Percentiles rank a stretch among this genome's conserved stretches.
These are phyloP conservation scores for Eurois occulta DNA, from an alignment of 2,888 invertebrate genomes.

Conservation along the genomic window DNA sequence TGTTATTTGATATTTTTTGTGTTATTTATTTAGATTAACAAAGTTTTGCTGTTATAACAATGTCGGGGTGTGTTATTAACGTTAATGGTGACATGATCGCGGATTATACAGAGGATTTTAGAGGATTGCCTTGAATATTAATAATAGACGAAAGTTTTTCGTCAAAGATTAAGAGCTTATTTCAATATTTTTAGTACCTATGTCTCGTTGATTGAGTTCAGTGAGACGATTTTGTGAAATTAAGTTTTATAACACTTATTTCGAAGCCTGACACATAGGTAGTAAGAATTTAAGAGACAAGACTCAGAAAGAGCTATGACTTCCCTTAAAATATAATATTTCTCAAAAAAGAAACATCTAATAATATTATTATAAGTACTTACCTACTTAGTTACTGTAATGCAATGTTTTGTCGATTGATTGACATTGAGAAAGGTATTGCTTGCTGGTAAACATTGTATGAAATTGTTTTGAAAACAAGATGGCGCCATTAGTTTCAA, in stretches of 20 bases:
- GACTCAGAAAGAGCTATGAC: neutral
- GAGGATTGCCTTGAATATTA: conserved; percentile 4
- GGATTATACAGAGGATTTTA: conserved; percentile 5
- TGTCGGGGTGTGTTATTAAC: conserved; percentile 59
- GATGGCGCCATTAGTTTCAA: neutral
- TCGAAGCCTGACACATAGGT: neutral
- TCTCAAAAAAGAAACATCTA: neutral
- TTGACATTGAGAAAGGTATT: neutral
- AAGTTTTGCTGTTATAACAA: conserved; percentile 75
- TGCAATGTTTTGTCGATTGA: neutral
- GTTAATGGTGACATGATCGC: conserved; percentile 53
- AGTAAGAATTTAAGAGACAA: neutral
- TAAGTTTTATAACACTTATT: neutral
- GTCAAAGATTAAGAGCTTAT: neutral
- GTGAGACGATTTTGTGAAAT: neutral
- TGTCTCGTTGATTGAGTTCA: neutral
- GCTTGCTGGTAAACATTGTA: neutral
- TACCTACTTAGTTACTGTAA: neutral
- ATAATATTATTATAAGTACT: neutral
- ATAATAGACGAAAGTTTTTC: neutral
- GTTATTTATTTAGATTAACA: conserved; percentile 81
- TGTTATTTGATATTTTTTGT: conserved; percentile 73
- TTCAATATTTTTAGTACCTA: neutral
- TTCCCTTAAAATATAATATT: neutral
- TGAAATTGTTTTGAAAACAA: neutral